Conservation (phyloP, 2,888 invertebrate genomes). For the Dasysyrphus tricinctus region DNA sequence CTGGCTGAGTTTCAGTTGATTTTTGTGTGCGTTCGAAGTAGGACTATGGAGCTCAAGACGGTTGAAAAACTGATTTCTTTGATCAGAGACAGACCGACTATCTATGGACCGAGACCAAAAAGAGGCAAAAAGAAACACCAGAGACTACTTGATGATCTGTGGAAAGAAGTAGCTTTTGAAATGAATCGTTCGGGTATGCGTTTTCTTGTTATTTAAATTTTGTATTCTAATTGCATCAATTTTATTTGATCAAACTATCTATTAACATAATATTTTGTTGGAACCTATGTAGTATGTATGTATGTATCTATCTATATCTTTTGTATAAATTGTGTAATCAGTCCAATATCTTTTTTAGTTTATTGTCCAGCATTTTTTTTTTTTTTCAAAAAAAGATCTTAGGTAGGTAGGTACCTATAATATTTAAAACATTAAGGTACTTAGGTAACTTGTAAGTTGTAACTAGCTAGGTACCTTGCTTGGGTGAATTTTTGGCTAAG, state of each 20-base stretch:
- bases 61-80: slow-evolving; percentile 46
- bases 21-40: slow-evolving; percentile 39
- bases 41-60: slow-evolving; percentile 30
- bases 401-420: no score
- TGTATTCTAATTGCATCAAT: not conserved
- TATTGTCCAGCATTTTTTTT: no score
- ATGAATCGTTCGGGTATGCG: slow-evolving; percentile 40
- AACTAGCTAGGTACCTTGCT: no score
- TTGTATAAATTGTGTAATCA: no score
- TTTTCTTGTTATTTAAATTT: not conserved
- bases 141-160: slow-evolving; percentile 28
- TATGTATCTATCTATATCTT: not conserved
- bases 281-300: not conserved
- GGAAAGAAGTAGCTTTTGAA: slow-evolving; percentile 32
- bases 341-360: no score
- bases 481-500: no score
- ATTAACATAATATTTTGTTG: no score
- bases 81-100: slow-evolving; percentile 24
- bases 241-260: not conserved
- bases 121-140: slow-evolving; percentile 29
- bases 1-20: slow-evolving; percentile 24
- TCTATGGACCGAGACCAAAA: slow-evolving; percentile 32
- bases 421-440: no score
- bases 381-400: no score
- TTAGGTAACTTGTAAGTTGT: no score